Evolutionary conservation across 2,888 invertebrate genomes (phyloP).

Genomic region (Pharmacophagus antenor): DNA sequence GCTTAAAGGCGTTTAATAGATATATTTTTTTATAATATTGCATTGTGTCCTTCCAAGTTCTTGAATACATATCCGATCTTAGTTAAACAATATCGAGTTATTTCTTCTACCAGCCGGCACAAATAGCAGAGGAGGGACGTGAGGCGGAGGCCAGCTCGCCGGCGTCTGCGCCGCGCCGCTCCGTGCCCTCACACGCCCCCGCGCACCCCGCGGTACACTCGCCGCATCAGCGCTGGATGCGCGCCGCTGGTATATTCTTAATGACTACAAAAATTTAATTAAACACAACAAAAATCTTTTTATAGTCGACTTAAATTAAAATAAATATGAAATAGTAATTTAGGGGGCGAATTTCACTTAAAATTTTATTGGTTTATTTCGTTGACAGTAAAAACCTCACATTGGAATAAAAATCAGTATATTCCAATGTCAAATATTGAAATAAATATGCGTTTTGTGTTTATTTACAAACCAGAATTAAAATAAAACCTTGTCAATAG

Average conservation of each 20-base stretch:
- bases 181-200: constrained; percentile 49
- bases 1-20: too few species aligned
- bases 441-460: not conserved
- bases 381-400: too few species aligned
- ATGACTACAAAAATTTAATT: not conserved
- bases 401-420: too few species aligned
- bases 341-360: too few species aligned
- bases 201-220: constrained; percentile 61
- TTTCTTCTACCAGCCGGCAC: constrained; percentile 27
- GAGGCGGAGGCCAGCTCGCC: constrained; percentile 88
- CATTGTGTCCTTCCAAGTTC: too few species aligned
- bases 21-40: too few species aligned
- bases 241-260: constrained; percentile 61
- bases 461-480: not conserved
- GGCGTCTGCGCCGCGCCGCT: constrained; percentile 44
- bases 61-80: constrained; percentile 37
- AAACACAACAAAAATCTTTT: not conserved
- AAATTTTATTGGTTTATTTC: too few species aligned
- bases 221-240: constrained; percentile 73
- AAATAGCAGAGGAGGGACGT: constrained; percentile 85
- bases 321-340: too few species aligned
- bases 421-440: too few species aligned
- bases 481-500: constrained; percentile 44
- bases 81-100: not conserved
- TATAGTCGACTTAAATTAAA: not conserved